Evolutionary conservation across 2,797 vertebrate genomes (phyloP).

Genomic region (Notamacropus eugenii): DNA sequence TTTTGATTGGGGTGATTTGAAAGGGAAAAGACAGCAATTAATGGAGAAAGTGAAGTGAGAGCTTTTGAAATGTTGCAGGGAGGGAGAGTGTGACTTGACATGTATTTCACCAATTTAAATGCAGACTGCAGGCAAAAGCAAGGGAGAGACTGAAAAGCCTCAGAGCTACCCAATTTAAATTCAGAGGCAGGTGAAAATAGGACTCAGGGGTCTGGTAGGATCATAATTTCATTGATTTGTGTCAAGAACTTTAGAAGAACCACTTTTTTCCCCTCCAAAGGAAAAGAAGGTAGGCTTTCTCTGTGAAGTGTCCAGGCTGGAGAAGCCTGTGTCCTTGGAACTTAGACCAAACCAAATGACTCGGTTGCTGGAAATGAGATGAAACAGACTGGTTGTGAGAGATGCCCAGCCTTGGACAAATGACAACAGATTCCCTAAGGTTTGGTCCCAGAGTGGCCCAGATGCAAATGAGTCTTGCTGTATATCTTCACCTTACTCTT

Average conservation of each 20-base stretch:
- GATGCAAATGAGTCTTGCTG: not conserved
- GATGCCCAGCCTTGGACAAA: not conserved
- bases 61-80: not conserved
- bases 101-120: not conserved
- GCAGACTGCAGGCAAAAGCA: not conserved
- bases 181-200: not conserved
- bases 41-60: not conserved
- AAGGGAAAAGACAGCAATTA: not conserved
- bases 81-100: not conserved
- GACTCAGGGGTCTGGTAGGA: not conserved
- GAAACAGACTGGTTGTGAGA: not conserved
- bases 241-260: conserved; percentile 11
- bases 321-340: not conserved
- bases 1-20: not conserved
- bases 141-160: not conserved
- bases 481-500: not conserved
- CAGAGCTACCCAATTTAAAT: not conserved
- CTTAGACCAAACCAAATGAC: not conserved
- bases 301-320: not conserved
- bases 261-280: conserved; percentile 2
- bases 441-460: not conserved
- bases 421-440: not conserved
- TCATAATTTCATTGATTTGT: not conserved
- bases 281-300: not conserved
- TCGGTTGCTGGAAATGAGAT: not conserved